Conservation (phyloP, 2,888 invertebrate genomes). For the Loripinus fragilis region DNA sequence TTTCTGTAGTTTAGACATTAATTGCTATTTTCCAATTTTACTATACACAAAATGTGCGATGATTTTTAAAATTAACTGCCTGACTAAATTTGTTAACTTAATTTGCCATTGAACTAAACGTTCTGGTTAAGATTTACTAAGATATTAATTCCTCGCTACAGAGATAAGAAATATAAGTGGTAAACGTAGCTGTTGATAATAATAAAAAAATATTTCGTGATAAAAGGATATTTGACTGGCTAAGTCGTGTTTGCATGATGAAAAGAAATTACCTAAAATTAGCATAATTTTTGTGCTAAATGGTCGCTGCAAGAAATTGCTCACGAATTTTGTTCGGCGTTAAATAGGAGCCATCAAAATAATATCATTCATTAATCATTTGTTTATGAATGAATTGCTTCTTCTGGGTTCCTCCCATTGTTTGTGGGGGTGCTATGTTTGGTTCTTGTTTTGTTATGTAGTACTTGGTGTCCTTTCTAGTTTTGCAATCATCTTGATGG, state of each 20-base stretch:
- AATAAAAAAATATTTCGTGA: conserved; percentile 5
- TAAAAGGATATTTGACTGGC: conserved; percentile 20
- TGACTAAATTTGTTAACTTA: background rate
- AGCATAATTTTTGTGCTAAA: background rate
- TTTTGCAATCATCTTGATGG: too few species aligned
- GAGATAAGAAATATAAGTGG: conserved; percentile 6
- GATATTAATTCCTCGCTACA: background rate
- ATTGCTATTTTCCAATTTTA: conserved; percentile 5
- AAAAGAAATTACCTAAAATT: conserved; percentile 11
- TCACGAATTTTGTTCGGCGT: too few species aligned
- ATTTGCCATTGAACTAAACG: conserved; percentile 16
- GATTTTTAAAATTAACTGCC: conserved; percentile 11
- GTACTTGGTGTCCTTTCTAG: too few species aligned
- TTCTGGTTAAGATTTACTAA: background rate
- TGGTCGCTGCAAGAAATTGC: too few species aligned
- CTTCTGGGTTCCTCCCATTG: too few species aligned
- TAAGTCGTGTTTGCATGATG: conserved; percentile 4
- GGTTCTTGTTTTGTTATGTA: too few species aligned
- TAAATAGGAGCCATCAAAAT: too few species aligned
- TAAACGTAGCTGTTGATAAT: background rate
- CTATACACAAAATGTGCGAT: conserved; percentile 11
- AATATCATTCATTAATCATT: too few species aligned
- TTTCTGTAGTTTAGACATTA: conserved; percentile 4
- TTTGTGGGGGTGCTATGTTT: too few species aligned
- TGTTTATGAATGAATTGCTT: too few species aligned